Percentiles rank a stretch among this genome's conserved stretches.
phyloP scores from a whole-genome alignment of 2,113 vertebrate genomes.

The Gallinago jamesoni region DNA sequence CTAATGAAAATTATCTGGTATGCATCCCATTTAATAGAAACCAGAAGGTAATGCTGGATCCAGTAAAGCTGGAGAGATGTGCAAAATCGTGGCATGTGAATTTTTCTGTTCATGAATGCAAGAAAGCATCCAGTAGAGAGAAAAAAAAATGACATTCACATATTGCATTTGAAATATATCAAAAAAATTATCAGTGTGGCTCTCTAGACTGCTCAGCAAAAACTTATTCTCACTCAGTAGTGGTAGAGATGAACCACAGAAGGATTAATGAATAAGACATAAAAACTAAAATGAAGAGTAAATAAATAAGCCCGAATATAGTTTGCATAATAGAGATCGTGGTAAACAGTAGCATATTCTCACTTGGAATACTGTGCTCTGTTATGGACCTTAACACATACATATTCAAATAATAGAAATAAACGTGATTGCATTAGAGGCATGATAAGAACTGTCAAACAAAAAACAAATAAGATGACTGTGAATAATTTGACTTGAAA shows the following conservation, averaged over 20 bases:
- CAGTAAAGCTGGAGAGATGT: not conserved
- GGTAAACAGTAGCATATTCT: not conserved
- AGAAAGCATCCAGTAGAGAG: not conserved
- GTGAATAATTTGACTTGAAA: not conserved
- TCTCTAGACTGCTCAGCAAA: not conserved
- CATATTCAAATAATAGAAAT: not conserved
- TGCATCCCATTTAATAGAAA: not conserved
- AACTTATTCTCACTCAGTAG: not conserved
- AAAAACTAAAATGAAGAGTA: not conserved
- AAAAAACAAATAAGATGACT: not conserved
- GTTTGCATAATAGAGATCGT: not conserved
- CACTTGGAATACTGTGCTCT: not conserved
- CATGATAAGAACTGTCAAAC: not conserved
- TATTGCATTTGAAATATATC: not conserved
- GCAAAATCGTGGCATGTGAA: not conserved
- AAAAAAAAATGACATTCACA: not conserved
- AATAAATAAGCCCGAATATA: not conserved
- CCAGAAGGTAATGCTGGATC: not conserved
- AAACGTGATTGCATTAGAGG: not conserved
- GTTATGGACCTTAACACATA: not conserved
- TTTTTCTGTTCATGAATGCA: not conserved
- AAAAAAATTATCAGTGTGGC: not conserved
- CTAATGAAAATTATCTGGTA: not conserved
- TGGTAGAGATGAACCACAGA: not conserved
- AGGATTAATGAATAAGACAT: not conserved